phyloP scores from a whole-genome alignment of 2,797 vertebrate species.

The Capromys pilorides region DNA sequence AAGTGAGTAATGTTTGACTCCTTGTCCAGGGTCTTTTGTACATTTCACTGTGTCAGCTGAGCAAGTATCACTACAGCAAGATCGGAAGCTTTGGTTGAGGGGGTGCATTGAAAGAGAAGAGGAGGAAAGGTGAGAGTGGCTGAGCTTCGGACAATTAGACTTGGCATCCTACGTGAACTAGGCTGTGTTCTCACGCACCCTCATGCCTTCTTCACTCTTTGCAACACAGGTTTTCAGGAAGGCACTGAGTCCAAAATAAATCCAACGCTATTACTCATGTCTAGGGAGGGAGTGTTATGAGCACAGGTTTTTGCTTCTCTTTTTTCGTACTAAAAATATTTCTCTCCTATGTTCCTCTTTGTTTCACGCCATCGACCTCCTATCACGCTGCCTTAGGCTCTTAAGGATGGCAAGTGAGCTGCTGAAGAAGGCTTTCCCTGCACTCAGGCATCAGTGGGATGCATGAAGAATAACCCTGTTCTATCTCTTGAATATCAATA shows the following conservation, averaged over 20 bases:
- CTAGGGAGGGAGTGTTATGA: not conserved
- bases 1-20: slow-evolving; percentile 2
- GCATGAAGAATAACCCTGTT: not conserved
- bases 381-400: not conserved
- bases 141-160: not conserved
- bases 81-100: not conserved
- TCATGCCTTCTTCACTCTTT: not conserved
- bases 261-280: not conserved
- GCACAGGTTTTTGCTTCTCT: not conserved
- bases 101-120: not conserved
- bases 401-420: not conserved
- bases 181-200: not conserved
- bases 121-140: not conserved
- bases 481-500: not conserved
- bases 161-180: not conserved
- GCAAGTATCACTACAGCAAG: not conserved
- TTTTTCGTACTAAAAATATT: not conserved
- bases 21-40: not conserved
- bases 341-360: not conserved
- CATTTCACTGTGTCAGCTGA: not conserved
- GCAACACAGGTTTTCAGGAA: not conserved
- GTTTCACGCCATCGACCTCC: not conserved
- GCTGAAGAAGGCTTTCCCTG: not conserved
- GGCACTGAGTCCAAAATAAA: not conserved
- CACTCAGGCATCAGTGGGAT: not conserved